Conservation (phyloP, 2,113 vertebrate genomes). For the Passer montanus region DNA sequence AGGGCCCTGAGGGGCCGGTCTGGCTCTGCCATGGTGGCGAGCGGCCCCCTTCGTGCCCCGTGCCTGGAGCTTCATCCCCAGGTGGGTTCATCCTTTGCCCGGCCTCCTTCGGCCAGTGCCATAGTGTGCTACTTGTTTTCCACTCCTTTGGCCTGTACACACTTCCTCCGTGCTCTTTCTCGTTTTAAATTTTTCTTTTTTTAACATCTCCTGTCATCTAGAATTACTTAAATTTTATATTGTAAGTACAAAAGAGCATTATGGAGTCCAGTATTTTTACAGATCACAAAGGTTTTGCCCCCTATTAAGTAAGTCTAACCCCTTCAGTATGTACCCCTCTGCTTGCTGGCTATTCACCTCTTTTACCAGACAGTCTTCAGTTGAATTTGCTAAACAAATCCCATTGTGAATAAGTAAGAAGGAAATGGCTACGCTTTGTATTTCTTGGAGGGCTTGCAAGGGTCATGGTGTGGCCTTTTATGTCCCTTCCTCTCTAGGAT, state of each 20-base stretch:
- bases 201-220: background rate
- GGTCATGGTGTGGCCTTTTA: background rate
- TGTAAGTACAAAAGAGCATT: background rate
- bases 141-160: background rate
- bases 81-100: background rate
- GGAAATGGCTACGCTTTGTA: background rate
- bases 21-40: rapidly evolving
- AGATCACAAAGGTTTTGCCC: background rate
- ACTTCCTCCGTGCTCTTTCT: background rate
- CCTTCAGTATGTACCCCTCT: background rate
- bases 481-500: background rate
- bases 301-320: background rate
- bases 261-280: background rate
- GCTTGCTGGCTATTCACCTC: background rate
- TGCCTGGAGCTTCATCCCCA: background rate
- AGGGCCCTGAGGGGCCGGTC: background rate
- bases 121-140: background rate
- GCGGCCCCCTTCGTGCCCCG: rapidly evolving
- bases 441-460: background rate
- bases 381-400: background rate
- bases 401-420: background rate
- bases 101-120: background rate
- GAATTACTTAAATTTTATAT: background rate
- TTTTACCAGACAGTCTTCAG: background rate
- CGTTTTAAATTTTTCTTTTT: background rate